Evolutionary conservation across 2,797 vertebrate species (phyloP), one percentile per base, ranked within the genome.

Genomic region (Strix occidentalis): DNA sequence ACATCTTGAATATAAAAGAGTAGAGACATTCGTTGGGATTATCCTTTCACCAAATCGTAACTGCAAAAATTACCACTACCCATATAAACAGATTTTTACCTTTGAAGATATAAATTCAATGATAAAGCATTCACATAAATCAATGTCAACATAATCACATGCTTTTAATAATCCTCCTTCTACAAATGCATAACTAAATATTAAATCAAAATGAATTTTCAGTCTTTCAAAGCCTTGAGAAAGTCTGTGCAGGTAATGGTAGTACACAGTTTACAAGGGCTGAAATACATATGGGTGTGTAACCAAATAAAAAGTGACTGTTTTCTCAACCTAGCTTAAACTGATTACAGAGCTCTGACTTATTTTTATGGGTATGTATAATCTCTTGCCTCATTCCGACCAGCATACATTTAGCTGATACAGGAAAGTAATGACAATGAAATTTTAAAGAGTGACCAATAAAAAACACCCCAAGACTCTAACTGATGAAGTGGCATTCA

Each of bases 251-350:
- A 75, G 37, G 54, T 35, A 64, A 68, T 69, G 25, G 81, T 21
- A 69, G 29, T 48, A 56, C 12, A 60, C 25, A 88, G 37, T 50
- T 85, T 24, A 94, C 37, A 43, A 90, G 5, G 37, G 39, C 48
- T 65, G 50, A 95, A 43, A 37, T 61, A 70, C 29, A 17, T 25
- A 45, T 45, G 41, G 68, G 84, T 43, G 83, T 58, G 35, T 28
- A 53, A 91, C n/a, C 93, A 81, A 95, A 89, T 95, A 90, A 94
- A 91, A 97, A 95, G 94, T 87, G 71, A 96, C 90, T 60, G 26
- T 50, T 94, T 96, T 93, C 69, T 84, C 75, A 69, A 28, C 63
- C 58, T 93, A 72, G 24, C 85, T 76, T 74, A 72, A 94, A 84
- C 20, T 82, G 45, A 89, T 93, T 90, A 90, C 20, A 58, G 48